Percentiles rank a stretch among this genome's conserved stretches.
Conservation (phyloP, 2,797 vertebrate genomes). For the Cetoscarus ocellatus region DNA sequence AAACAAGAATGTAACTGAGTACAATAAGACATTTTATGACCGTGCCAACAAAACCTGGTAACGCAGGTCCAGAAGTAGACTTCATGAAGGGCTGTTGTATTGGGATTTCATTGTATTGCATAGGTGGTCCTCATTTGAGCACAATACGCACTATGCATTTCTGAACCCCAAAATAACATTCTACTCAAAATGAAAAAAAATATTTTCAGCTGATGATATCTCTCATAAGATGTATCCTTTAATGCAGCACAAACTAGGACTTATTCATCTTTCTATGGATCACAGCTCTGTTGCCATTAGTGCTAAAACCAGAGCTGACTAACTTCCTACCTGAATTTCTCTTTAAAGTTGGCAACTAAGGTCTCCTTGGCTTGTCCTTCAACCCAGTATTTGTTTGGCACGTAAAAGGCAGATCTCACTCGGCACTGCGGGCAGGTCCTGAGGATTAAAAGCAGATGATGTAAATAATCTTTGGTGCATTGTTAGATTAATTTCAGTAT, state of each 20-base stretch:
- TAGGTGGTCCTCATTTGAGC: no score
- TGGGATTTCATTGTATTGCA: no score
- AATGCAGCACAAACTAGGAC: no score
- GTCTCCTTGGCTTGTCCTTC: conserved; percentile 85
- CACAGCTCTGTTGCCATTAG: background rate
- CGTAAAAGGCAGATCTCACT: conserved; percentile 89
- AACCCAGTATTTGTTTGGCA: conserved; percentile 92
- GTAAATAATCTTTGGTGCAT: fast-evolving
- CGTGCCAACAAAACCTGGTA: no score
- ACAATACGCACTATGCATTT: no score
- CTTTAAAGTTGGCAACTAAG: conserved; percentile 88
- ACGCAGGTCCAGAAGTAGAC: no score
- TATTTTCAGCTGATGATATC: background rate
- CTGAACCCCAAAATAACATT: no score
- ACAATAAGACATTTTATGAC: no score
- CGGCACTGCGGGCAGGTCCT: conserved; percentile 93
- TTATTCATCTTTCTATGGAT: no score
- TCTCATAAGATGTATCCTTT: background rate
- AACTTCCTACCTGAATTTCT: conserved; percentile 84
- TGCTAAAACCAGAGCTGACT: background rate
- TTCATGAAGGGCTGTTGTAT: no score
- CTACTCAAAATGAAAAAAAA: no score
- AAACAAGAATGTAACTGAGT: no score
- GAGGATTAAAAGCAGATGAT: background rate
- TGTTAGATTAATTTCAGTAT: background rate